Conservation (phyloP, 2,797 vertebrate genomes). For the Neolamprologus multifasciatus region DNA sequence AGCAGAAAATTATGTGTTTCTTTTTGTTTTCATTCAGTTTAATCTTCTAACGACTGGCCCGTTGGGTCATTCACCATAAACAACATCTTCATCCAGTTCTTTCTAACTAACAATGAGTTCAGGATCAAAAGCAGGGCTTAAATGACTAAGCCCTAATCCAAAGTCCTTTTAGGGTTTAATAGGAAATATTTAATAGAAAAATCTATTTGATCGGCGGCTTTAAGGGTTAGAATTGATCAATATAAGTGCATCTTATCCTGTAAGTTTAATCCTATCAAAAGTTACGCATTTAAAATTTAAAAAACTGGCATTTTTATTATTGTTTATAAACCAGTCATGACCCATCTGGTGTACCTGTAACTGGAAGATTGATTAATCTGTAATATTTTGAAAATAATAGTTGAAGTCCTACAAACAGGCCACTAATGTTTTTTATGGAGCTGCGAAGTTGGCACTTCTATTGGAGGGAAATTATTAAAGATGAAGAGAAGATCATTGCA, state of each 20-base stretch:
- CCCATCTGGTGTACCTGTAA: neutral
- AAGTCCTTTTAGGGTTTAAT: neutral
- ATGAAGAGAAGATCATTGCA: neutral
- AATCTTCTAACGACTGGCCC: neutral
- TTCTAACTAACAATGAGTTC: neutral
- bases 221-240: neutral
- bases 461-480: neutral
- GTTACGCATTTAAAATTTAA: neutral
- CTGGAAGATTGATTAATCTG: neutral
- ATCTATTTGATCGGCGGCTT: accelerated
- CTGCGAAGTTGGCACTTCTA: accelerated
- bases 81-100: neutral
- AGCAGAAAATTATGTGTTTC: neutral
- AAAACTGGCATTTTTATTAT: neutral
- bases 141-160: neutral
- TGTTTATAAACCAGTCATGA: neutral
- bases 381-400: neutral
- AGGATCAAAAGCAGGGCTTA: neutral
- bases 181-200: neutral
- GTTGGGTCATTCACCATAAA: neutral
- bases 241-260: neutral
- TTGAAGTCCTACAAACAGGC: neutral
- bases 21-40: neutral
- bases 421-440: neutral
- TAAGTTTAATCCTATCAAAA: neutral